A percentile compares a stretch with the other conserved stretches of the same genome.
Conservation (phyloP, 2,797 vertebrate genomes). For the Poecilia wingei region DNA sequence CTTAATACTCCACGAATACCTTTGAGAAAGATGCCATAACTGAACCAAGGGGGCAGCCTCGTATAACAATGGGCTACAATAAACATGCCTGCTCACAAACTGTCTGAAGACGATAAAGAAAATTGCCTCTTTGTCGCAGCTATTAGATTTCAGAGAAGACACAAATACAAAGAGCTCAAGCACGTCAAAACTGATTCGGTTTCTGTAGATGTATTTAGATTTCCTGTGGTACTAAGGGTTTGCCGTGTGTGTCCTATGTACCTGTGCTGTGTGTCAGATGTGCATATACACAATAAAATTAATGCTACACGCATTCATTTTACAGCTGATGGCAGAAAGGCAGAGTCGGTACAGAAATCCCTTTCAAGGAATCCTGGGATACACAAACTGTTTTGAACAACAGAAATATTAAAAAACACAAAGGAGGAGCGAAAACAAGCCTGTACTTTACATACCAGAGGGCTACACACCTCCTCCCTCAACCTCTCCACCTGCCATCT, state of each 20-base stretch:
- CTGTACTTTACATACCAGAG: slow-evolving; percentile 53
- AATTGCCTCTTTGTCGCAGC: slow-evolving; percentile 39
- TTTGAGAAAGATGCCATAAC: slow-evolving; percentile 25
- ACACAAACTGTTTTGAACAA: slow-evolving; percentile 31
- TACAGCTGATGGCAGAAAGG: slow-evolving; percentile 37
- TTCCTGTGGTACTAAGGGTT: slow-evolving; percentile 34
- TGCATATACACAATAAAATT: neutral
- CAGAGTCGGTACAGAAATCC: slow-evolving; percentile 38
- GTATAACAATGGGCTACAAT: slow-evolving; percentile 24
- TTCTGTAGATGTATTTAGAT: slow-evolving; percentile 38
- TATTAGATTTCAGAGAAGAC: slow-evolving; percentile 36
- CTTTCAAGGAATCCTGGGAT: slow-evolving; percentile 20
- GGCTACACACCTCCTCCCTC: slow-evolving; percentile 50
- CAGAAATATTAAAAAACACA: slow-evolving; percentile 45
- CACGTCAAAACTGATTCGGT: slow-evolving; percentile 54
- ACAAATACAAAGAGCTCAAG: slow-evolving; percentile 24
- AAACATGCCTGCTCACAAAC: slow-evolving; percentile 39
- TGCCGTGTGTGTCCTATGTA: slow-evolving; percentile 38
- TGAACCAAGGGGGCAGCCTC: slow-evolving; percentile 11
- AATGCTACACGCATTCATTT: slow-evolving; percentile 15
- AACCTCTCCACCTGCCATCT: slow-evolving; percentile 47
- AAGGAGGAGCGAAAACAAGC: slow-evolving; percentile 26
- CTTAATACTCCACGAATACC: slow-evolving; percentile 19
- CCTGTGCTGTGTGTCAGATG: slow-evolving; percentile 26
- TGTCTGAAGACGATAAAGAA: slow-evolving; percentile 35